A percentile compares a stretch with the other conserved stretches of the same genome.
Evolutionary conservation across 2,888 invertebrate genomes (phyloP).

Genomic region (Drosophila melanosoma): DNA sequence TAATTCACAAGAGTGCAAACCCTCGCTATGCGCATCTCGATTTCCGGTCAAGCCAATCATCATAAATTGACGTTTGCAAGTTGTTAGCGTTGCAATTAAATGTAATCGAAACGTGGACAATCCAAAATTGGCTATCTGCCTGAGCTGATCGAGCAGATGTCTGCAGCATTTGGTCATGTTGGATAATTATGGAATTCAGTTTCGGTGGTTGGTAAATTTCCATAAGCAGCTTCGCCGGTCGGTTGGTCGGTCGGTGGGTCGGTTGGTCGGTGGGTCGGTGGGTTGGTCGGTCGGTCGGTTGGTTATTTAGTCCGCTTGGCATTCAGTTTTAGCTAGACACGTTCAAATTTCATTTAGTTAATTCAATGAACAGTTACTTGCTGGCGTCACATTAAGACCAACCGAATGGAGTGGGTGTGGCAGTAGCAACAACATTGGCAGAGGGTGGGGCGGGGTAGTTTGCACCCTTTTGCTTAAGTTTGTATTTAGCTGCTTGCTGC

Average conservation of each 20-base stretch:
- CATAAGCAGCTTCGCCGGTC: constrained; percentile 30
- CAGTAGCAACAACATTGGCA: background rate
- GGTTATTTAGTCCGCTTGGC: constrained; percentile 60
- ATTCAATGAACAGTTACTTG: constrained; percentile 60
- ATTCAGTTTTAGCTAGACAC: constrained; percentile 53
- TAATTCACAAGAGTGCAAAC: constrained; percentile 8
- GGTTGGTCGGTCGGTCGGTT: constrained; percentile 36
- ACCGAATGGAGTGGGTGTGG: background rate
- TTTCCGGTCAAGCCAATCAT: constrained; percentile 32
- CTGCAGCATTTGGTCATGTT: background rate
- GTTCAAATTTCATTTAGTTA: constrained; percentile 78
- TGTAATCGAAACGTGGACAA: constrained; percentile 42
- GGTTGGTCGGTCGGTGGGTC: constrained; percentile 25
- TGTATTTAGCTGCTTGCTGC: constrained; percentile 45
- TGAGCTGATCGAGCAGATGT: constrained; percentile 9
- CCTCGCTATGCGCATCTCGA: constrained; percentile 7
- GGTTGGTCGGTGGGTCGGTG: constrained; percentile 30
- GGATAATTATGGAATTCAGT: too few species aligned
- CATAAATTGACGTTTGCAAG: constrained; percentile 39
- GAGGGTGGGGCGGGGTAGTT: background rate
- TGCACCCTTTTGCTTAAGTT: constrained; percentile 27
- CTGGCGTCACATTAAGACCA: constrained; percentile 6
- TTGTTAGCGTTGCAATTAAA: constrained; percentile 66
- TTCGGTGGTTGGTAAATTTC: constrained; percentile 23
- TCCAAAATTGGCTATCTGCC: background rate